These are phyloP conservation scores for Stramonita haemastoma DNA, from an alignment of 2,888 invertebrate species.

Conservation along the genomic window DNA sequence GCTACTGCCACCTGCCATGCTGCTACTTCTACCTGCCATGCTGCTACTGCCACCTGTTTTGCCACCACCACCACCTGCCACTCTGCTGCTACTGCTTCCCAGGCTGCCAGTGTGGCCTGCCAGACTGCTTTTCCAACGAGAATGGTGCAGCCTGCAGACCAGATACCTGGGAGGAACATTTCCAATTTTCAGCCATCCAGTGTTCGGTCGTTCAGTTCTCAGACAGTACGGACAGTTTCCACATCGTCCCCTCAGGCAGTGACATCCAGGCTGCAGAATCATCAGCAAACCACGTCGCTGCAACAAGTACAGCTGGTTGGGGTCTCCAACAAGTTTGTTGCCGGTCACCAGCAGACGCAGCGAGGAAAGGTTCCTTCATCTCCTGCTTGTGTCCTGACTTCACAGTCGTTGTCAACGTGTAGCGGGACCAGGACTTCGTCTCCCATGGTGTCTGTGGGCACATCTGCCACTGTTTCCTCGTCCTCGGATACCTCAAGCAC, in stretches of 20 bases:
- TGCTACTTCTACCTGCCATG: too few relatives aligned
- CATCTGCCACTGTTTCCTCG: constrained; percentile 11
- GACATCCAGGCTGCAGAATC: neutral
- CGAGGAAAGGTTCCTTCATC: neutral
- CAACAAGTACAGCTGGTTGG: neutral
- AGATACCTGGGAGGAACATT: neutral
- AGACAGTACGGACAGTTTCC: neutral
- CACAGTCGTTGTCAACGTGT: neutral
- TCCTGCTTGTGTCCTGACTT: neutral
- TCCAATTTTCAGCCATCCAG: neutral
- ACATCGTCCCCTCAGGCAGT: neutral
- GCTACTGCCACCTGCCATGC: too few relatives aligned
- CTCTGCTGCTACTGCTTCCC: too few relatives aligned
- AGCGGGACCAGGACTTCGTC: neutral
- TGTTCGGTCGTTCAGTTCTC: neutral
- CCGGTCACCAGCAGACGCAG: neutral
- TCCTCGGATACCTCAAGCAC: neutral
- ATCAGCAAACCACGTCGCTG: neutral
- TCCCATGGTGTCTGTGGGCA: neutral
- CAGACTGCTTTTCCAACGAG: too few relatives aligned
- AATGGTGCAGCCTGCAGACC: too few relatives aligned
- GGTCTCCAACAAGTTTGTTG: neutral
- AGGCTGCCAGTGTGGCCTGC: too few relatives aligned
- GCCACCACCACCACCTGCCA: neutral
- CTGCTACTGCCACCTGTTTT: neutral